phyloP scores from a whole-genome alignment of 2,113 vertebrate species.

The Coturnix japonica region DNA sequence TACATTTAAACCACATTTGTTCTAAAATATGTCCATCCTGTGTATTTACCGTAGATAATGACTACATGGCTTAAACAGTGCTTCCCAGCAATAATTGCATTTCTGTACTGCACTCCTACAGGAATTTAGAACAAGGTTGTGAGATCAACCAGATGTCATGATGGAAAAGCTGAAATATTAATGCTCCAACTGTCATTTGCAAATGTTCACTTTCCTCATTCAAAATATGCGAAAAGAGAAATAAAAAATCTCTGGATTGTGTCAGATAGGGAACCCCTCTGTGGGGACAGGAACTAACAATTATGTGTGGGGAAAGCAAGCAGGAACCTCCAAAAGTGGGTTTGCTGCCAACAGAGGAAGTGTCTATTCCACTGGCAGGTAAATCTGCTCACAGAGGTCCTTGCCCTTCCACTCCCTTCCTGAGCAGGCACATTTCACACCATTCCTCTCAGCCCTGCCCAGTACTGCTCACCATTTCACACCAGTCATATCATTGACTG shows the following conservation, averaged over 20 bases:
- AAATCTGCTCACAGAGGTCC: not conserved
- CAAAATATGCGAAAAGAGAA: not conserved
- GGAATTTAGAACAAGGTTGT: not conserved
- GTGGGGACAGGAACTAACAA: not conserved
- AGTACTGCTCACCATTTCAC: not conserved
- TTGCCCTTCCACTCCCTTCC: not conserved
- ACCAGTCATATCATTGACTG: not conserved
- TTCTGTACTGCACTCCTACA: not conserved
- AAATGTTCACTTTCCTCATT: not conserved
- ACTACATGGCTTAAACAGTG: not conserved
- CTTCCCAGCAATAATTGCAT: not conserved
- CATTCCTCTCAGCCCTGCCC: not conserved
- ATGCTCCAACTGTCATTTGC: not conserved
- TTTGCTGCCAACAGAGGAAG: constrained; percentile 24
- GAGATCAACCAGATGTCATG: not conserved
- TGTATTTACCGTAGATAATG: not conserved
- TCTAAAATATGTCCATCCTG: not conserved
- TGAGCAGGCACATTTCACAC: not conserved
- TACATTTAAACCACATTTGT: not conserved
- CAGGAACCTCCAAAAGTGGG: not conserved
- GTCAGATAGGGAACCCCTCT: not conserved
- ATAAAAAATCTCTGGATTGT: not conserved
- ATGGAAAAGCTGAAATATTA: not conserved
- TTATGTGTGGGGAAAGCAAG: not conserved
- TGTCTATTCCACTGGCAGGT: constrained; percentile 4